These are phyloP conservation scores for Eulemur coronatus DNA, from an alignment of 2,797 vertebrate species.

Conservation along the genomic window DNA sequence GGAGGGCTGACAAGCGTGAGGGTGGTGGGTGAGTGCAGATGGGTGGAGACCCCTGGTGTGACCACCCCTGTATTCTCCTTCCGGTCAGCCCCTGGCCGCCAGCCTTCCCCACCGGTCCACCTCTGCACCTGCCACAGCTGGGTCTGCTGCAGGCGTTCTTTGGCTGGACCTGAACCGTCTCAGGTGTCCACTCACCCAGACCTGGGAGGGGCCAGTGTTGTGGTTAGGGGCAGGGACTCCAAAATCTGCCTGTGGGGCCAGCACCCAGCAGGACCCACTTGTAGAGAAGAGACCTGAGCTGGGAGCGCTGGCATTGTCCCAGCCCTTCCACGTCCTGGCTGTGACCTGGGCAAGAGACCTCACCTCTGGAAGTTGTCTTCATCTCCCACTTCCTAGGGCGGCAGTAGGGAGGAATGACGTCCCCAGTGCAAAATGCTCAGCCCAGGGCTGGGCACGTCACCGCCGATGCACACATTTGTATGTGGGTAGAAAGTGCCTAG, in stretches of 20 bases:
- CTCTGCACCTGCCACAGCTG: neutral
- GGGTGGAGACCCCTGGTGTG: neutral
- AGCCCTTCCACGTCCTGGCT: neutral
- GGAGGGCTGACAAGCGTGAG: neutral
- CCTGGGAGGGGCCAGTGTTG: neutral
- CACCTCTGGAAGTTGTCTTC: neutral
- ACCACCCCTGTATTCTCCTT: neutral
- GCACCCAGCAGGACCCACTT: neutral
- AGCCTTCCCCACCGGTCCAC: fast-evolving
- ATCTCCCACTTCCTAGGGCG: neutral
- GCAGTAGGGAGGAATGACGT: fast-evolving
- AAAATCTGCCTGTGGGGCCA: neutral
- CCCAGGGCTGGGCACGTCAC: fast-evolving
- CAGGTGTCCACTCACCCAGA: too few species aligned
- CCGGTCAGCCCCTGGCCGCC: neutral
- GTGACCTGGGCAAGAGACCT: neutral
- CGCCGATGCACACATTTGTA: fast-evolving
- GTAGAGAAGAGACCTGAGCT: neutral
- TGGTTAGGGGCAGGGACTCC: neutral
- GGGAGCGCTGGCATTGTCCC: neutral
- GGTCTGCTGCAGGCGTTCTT: too few species aligned
- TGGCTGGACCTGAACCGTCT: neutral
- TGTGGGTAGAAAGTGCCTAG: too few species aligned
- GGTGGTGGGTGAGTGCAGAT: fast-evolving
- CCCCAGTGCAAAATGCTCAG: neutral